Evolutionary conservation across 64 coral and sea anemone species (phyloP).

Genomic region (Astreopora myriophthalma): DNA sequence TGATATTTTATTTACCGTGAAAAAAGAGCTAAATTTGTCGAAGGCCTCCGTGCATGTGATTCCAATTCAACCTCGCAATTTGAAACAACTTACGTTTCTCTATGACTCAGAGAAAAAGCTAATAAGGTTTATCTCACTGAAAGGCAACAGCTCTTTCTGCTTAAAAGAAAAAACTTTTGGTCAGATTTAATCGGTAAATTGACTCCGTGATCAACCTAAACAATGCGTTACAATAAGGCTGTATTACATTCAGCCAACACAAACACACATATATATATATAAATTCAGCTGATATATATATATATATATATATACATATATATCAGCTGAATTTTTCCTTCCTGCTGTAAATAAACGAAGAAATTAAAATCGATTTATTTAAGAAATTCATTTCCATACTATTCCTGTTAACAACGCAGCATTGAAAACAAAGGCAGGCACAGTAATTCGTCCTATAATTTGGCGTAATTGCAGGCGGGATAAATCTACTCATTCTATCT

Average conservation of each 20-base stretch:
- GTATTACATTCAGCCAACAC: not conserved
- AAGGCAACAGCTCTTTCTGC: not conserved
- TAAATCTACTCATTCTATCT: not conserved
- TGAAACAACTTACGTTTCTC: too few relatives aligned
- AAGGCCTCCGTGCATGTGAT: too few relatives aligned
- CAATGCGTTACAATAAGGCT: not conserved
- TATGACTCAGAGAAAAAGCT: not conserved
- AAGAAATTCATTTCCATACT: not conserved
- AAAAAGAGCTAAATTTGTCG: not conserved
- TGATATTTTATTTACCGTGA: not conserved
- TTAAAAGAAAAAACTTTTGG: not conserved
- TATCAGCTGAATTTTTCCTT: not conserved
- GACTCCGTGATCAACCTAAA: not conserved
- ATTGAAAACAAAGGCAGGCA: too few relatives aligned
- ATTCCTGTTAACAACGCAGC: too few relatives aligned
- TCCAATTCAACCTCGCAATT: too few relatives aligned
- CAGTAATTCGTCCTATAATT: too few relatives aligned
- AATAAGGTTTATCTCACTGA: not conserved
- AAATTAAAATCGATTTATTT: not conserved
- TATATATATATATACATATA: too few relatives aligned
- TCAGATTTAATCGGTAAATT: not conserved
- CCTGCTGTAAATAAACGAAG: not conserved
- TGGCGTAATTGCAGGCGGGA: too few relatives aligned
- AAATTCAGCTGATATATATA: too few relatives aligned
- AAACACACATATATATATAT: not conserved